A percentile compares a stretch with the other conserved stretches of the same genome.
Conservation (phyloP, 2,888 invertebrate species). For the Cephus rjabovi region DNA sequence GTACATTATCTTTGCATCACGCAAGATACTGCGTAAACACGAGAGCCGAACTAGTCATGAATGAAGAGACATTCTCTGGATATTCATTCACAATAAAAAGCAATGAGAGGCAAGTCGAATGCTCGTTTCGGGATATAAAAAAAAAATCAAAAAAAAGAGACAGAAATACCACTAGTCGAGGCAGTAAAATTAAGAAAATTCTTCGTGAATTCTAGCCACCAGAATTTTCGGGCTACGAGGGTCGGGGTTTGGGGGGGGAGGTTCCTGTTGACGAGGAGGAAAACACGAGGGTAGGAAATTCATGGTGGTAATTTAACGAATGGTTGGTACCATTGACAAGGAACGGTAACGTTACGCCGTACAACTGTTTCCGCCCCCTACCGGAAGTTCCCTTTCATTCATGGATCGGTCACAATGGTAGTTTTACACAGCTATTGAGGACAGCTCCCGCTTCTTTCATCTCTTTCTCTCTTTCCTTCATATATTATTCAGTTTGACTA, state of each 20-base stretch:
- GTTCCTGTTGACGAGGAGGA: slow-evolving; percentile 5
- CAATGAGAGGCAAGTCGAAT: too few relatives aligned
- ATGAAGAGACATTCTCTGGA: too few relatives aligned
- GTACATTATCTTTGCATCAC: too few relatives aligned
- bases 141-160: too few relatives aligned
- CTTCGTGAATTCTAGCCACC: too few relatives aligned
- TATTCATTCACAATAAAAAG: too few relatives aligned
- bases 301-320: neutral
- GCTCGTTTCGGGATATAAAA: too few relatives aligned
- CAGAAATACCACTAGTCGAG: too few relatives aligned
- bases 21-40: too few relatives aligned
- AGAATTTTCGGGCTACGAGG: neutral
- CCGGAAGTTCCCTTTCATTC: slow-evolving; percentile 66
- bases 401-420: slow-evolving; percentile 66
- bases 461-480: neutral
- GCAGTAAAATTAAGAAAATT: too few relatives aligned
- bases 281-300: neutral
- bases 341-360: slow-evolving; percentile 55
- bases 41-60: too few relatives aligned
- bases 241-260: slow-evolving; percentile 7
- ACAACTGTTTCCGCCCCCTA: slow-evolving; percentile 64
- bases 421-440: slow-evolving; percentile 63
- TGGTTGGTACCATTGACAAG: slow-evolving; percentile 46
- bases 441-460: slow-evolving; percentile 26
- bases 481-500: too few relatives aligned